These are phyloP conservation scores for Cygnus buccinator DNA, from an alignment of 2,113 vertebrate genomes.

Conservation along the genomic window DNA sequence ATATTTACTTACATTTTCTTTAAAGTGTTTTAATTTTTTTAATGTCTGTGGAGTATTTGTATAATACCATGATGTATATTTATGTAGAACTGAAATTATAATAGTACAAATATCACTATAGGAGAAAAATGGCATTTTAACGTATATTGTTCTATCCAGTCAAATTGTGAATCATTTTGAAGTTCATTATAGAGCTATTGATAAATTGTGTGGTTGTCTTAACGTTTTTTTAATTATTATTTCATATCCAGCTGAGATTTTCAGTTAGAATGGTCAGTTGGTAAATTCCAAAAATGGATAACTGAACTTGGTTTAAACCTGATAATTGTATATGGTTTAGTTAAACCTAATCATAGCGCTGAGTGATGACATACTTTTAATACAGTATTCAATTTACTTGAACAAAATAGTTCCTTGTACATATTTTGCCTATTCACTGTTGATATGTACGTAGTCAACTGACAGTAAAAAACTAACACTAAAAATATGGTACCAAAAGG, in stretches of 20 bases:
- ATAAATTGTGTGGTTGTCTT: conserved; percentile 97
- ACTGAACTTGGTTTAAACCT: conserved; percentile 85
- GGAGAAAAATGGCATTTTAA: conserved; percentile 81
- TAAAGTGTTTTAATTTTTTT: conserved; percentile 85
- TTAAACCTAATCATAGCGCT: conserved; percentile 87
- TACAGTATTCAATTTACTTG: conserved; percentile 93
- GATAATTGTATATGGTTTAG: conserved; percentile 85
- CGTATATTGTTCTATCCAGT: conserved; percentile 85
- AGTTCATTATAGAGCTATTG: conserved; percentile 97
- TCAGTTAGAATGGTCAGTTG: conserved; percentile 83
- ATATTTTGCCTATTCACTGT: conserved; percentile 98
- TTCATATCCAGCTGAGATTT: conserved; percentile 85
- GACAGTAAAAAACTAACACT: conserved; percentile 80
- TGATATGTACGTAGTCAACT: conserved; percentile 92
- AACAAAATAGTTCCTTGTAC: conserved; percentile 90
- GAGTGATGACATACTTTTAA: conserved; percentile 93
- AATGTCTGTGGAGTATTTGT: conserved; percentile 87
- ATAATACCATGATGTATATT: conserved; percentile 86
- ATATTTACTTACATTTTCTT: conserved; percentile 83
- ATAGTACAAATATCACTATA: conserved; percentile 82
- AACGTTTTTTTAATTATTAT: conserved; percentile 97
- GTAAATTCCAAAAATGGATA: conserved; percentile 83
- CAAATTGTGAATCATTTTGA: conserved; percentile 94
- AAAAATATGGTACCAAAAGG: conserved; percentile 89
- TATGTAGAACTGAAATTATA: conserved; percentile 85